These are phyloP conservation scores for Remorina albescens DNA, from an alignment of 2,797 vertebrate genomes.

Conservation along the genomic window DNA sequence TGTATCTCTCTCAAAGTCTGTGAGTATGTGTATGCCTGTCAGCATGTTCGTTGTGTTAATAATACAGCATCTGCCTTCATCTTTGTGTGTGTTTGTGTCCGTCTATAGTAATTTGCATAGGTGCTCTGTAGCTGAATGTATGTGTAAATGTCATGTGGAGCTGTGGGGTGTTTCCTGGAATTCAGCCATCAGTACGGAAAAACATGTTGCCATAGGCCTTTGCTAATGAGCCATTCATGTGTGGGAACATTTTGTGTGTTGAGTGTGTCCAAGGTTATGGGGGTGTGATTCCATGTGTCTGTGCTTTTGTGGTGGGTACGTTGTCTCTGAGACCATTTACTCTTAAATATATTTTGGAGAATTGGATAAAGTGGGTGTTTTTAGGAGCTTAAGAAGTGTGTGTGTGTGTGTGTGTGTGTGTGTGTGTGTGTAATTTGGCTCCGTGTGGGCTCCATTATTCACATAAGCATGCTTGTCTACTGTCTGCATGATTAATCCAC, in stretches of 20 bases:
- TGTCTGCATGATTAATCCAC: constrained; percentile 56
- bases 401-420: constrained; percentile 29
- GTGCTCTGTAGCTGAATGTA: constrained; percentile 31
- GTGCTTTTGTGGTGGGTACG: constrained; percentile 9
- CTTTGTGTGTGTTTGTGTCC: neutral
- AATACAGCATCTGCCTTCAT: constrained; percentile 17
- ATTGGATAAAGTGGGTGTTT: constrained; percentile 27
- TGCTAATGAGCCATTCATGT: constrained; percentile 67
- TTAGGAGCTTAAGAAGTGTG: constrained; percentile 14
- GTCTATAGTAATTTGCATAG: constrained; percentile 11
- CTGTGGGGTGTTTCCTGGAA: constrained; percentile 56
- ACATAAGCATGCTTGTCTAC: constrained; percentile 46
- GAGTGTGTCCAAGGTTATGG: constrained; percentile 1
- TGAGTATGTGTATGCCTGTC: constrained; percentile 15
- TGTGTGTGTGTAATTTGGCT: constrained; percentile 26
- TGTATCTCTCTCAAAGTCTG: constrained; percentile 17
- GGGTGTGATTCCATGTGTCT: constrained; percentile 7
- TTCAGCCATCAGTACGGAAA: constrained; percentile 56
- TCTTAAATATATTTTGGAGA: constrained; percentile 9
- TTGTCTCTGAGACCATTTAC: constrained; percentile 16
- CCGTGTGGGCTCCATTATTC: constrained; percentile 51
- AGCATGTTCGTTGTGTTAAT: constrained; percentile 32
- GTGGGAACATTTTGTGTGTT: constrained; percentile 37
- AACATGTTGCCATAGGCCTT: constrained; percentile 59
- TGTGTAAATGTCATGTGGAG: constrained; percentile 56